Evolutionary conservation across 2,797 vertebrate species (phyloP), one percentile per base, ranked within the genome.

Genomic region (Sandelia bainsii): DNA sequence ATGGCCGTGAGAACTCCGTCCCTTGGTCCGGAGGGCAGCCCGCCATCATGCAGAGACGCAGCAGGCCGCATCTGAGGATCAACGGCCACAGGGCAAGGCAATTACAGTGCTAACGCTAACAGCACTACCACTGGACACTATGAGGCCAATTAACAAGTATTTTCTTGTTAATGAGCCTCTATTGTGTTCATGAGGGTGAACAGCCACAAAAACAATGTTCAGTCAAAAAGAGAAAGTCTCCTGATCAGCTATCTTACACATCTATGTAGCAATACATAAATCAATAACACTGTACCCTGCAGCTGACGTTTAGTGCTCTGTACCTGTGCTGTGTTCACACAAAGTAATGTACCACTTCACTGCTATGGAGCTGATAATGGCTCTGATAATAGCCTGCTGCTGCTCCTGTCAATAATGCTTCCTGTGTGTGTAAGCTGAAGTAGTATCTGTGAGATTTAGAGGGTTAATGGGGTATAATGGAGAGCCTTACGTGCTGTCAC

Each of bases 31-130:
- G 93, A 91, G 94, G 94, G 94, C 94, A 95, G 90, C 94, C 94
- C 87, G 95, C 94, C 95, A 95, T 95, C 95, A 95, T 95, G 94
- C 95, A 95, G 95, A 95, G 94, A 92, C 95, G 95, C 94, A 95
- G 93, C 91, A 95, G 92, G 93, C 95, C 94, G 75, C 94, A 95
- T 91, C 95, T 95, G 93, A 93, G 94, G 94, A 95, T 94, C 86
- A 95, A 92, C 72, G 90, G 92, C 91, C 92, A 93, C 89, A 94
- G 90, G 90, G 92, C 93, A 91, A 92, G 91, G 89, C 88, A 86
- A 92, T 94, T 94, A 95, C 94, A 92, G 92, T 92, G 94, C 91
- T 93, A 93, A 94, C 80, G 89, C 93, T 88, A 87, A 86, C 78
- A 86, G 87, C 82, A 73, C 77, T 12, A 61, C 74, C 27, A 32